Conservation (phyloP, 2,113 vertebrate genomes). For the Colossoma macropomum region DNA sequence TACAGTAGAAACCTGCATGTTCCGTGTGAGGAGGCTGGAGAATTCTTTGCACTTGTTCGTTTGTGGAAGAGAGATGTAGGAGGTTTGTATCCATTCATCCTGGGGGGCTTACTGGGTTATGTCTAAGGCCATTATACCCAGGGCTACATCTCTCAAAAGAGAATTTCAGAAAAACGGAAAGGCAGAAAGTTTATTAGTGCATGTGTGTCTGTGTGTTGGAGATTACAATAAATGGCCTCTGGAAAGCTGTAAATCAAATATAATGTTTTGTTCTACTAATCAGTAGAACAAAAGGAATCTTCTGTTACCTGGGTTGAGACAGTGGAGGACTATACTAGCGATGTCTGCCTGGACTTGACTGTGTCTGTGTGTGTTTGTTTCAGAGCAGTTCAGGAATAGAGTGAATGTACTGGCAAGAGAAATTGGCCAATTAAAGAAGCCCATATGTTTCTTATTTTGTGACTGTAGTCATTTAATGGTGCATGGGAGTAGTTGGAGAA, state of each 20-base stretch:
- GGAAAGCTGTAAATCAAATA: constrained; percentile 53
- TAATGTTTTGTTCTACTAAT: constrained; percentile 80
- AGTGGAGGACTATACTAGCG: constrained; percentile 65
- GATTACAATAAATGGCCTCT: constrained; percentile 40
- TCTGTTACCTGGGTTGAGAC: constrained; percentile 69
- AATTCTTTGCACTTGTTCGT: not conserved
- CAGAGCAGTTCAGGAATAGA: constrained; percentile 65
- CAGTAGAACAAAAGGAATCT: constrained; percentile 74
- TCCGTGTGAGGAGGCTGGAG: constrained; percentile 9
- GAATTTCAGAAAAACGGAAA: constrained; percentile 15
- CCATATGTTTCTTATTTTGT: constrained; percentile 81
- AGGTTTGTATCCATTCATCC: constrained; percentile 33
- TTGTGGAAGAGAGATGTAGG: constrained; percentile 5
- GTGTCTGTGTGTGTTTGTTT: constrained; percentile 40
- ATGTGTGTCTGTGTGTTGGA: not conserved
- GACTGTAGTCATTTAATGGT: constrained; percentile 78
- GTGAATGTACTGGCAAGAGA: constrained; percentile 73
- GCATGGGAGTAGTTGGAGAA: constrained; percentile 67
- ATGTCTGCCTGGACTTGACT: constrained; percentile 62
- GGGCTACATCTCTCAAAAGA: constrained; percentile 19
- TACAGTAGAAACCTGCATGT: constrained; percentile 55
- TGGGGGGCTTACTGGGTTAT: constrained; percentile 11
- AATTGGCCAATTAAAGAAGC: constrained; percentile 79
- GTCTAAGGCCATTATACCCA: constrained; percentile 47
- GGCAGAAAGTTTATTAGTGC: not conserved